Conservation (phyloP, 1,140 invertebrate genomes). For the Plectrocnemia conspersa region DNA sequence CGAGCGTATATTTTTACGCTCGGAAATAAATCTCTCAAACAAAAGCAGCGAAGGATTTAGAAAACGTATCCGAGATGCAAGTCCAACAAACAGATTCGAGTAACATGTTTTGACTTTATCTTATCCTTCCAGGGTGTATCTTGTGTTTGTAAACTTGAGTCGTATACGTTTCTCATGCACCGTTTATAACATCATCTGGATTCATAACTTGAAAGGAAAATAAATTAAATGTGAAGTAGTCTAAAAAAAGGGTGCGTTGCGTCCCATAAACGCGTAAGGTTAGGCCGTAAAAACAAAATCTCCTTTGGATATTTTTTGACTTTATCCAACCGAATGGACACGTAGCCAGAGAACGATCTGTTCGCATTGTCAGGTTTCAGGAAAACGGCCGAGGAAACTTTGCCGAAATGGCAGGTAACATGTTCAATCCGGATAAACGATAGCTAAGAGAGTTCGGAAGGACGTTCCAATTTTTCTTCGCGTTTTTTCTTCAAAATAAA, state of each 20-base stretch:
- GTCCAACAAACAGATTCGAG: constrained; percentile 5
- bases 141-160: no score
- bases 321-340: constrained; percentile 17
- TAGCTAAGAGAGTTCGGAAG: no score
- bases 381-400: constrained; percentile 12
- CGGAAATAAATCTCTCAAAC: neutral
- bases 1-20: no score
- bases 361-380: constrained; percentile 16
- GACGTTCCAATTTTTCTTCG: no score
- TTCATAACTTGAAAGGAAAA: constrained; percentile 1
- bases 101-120: constrained; percentile 21
- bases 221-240: neutral
- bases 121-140: neutral
- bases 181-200: no score
- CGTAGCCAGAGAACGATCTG: constrained; percentile 18
- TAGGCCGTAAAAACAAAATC: constrained; percentile 13
- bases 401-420: constrained; percentile 17
- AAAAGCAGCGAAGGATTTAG: constrained; percentile 2
- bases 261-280: no score
- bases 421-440: constrained; percentile 18
- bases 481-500: no score
- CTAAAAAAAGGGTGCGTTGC: no score
- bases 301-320: constrained; percentile 16
- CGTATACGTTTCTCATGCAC: no score
- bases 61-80: constrained; percentile 12